A percentile compares a stretch with the other conserved stretches of the same genome.
These are phyloP conservation scores for Phrynocephalus forsythii DNA, from an alignment of 2,797 vertebrate species.

Conservation along the genomic window DNA sequence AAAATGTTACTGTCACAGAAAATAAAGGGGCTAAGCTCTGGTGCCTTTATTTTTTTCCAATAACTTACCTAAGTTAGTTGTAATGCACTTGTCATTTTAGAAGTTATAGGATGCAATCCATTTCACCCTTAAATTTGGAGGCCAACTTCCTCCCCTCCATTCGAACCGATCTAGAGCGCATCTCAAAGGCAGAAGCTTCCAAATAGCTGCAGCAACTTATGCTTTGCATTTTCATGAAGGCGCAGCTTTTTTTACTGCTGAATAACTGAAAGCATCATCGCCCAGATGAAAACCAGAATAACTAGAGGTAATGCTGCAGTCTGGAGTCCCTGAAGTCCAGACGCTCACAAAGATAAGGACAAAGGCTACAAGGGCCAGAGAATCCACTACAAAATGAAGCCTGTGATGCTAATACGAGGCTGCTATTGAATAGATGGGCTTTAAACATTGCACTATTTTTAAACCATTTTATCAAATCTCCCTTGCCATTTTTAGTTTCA, in stretches of 20 bases:
- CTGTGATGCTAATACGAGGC: not conserved
- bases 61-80: not conserved
- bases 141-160: not conserved
- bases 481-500: too few species aligned
- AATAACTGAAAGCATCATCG: constrained; percentile 11
- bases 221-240: not conserved
- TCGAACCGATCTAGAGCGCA: not conserved
- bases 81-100: not conserved
- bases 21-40: not conserved
- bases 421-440: constrained; percentile 1
- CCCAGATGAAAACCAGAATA: too few species aligned
- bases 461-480: too few species aligned
- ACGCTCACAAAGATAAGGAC: not conserved
- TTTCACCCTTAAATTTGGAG: not conserved
- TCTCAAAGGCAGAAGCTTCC: not conserved
- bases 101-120: not conserved
- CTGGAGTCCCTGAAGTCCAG: not conserved
- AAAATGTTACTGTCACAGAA: not conserved
- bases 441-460: too few species aligned
- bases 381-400: not conserved
- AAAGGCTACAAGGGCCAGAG: constrained; percentile 33
- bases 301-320: too few species aligned
- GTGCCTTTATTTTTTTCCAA: not conserved
- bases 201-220: not conserved
- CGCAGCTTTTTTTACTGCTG: constrained; percentile 26